Conservation (phyloP, 2,888 invertebrate genomes). For the Hemithea aestivaria region DNA sequence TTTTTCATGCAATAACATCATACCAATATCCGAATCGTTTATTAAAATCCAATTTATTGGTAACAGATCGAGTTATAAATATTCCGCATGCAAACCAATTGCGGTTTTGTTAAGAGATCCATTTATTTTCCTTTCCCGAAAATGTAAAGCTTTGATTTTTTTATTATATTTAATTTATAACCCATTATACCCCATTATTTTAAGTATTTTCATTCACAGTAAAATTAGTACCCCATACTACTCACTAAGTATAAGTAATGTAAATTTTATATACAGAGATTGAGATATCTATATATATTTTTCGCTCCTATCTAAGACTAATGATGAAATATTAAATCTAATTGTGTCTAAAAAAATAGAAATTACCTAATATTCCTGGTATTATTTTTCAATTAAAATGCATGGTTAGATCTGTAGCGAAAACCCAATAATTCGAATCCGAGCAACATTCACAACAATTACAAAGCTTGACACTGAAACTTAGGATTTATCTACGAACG, state of each 20-base stretch:
- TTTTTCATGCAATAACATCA: slow-evolving; percentile 49
- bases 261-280: too few relatives aligned
- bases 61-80: slow-evolving; percentile 23
- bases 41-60: slow-evolving; percentile 22
- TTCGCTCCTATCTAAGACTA: too few relatives aligned
- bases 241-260: too few relatives aligned
- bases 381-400: slow-evolving; percentile 35
- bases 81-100: slow-evolving; percentile 22
- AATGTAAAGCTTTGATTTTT: too few relatives aligned
- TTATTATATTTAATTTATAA: too few relatives aligned
- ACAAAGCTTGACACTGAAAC: slow-evolving; percentile 64
- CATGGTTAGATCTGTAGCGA: slow-evolving; percentile 50
- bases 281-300: too few relatives aligned
- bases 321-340: slow-evolving; percentile 6
- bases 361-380: slow-evolving; percentile 39
- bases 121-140: neutral
- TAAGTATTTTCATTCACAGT: too few relatives aligned
- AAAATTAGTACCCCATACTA: too few relatives aligned
- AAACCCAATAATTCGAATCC: slow-evolving; percentile 24
- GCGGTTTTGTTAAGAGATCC: slow-evolving; percentile 13
- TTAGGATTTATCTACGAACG: slow-evolving; percentile 59
- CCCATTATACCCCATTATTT: too few relatives aligned
- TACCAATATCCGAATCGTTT: slow-evolving; percentile 28
- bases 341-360: neutral
- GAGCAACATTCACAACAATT: slow-evolving; percentile 54